Evolutionary conservation across 2,797 vertebrate species (phyloP).

Genomic region (Typhlichthys eigenmanni): DNA sequence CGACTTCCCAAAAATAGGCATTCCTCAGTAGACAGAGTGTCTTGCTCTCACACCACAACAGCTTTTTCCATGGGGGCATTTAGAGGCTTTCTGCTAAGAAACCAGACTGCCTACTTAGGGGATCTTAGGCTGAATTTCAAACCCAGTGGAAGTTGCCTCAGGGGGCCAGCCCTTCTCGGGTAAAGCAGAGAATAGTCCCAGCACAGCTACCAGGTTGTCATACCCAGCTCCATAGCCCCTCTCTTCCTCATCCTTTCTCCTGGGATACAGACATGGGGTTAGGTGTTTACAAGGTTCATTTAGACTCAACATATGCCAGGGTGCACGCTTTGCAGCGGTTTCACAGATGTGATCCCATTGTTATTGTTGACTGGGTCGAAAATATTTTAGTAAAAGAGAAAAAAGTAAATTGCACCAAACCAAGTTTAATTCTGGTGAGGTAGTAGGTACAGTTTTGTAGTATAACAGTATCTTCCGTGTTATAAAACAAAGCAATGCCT

Average conservation of each 20-base stretch:
- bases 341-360: constrained; percentile 14
- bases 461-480: too few relatives aligned
- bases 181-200: too few relatives aligned
- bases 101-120: constrained; percentile 24
- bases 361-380: too few relatives aligned
- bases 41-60: constrained; percentile 42
- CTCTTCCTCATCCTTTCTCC: too few relatives aligned
- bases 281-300: background rate
- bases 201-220: too few relatives aligned
- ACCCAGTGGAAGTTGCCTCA: constrained; percentile 27
- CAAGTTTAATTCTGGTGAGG: too few relatives aligned
- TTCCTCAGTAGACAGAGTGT: constrained; percentile 38
- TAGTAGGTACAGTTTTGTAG: too few relatives aligned
- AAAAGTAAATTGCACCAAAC: too few relatives aligned
- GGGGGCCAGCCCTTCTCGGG: constrained; percentile 5
- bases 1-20: constrained; percentile 62
- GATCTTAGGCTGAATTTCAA: constrained; percentile 38
- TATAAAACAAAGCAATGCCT: too few relatives aligned
- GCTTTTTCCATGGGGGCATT: constrained; percentile 40
- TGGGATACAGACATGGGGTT: too few relatives aligned
- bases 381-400: too few relatives aligned
- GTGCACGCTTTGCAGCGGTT: background rate
- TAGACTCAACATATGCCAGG: background rate
- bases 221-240: too few relatives aligned
- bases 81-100: constrained; percentile 41